Percentiles rank a stretch among this genome's conserved stretches.
These are phyloP conservation scores for Acleris laterana DNA, from an alignment of 2,888 invertebrate species.

Conservation along the genomic window DNA sequence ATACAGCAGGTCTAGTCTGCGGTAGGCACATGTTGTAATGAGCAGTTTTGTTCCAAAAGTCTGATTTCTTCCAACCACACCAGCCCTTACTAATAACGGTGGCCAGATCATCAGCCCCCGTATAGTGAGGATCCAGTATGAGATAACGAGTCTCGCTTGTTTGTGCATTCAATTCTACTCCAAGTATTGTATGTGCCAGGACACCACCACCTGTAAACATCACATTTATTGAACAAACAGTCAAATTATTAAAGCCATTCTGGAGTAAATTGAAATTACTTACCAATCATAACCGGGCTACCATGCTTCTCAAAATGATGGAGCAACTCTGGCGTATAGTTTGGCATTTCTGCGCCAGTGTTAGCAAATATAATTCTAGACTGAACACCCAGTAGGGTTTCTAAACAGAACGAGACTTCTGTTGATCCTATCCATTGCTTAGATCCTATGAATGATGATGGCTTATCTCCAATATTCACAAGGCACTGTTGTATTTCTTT, in stretches of 20 bases:
- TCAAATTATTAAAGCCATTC: not conserved
- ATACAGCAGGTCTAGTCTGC: conserved; percentile 77
- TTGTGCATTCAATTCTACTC: conserved; percentile 93
- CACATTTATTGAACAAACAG: too few species aligned
- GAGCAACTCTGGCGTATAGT: conserved; percentile 91
- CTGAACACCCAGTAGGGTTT: conserved; percentile 90
- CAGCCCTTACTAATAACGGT: conserved; percentile 93
- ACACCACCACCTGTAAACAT: conserved; percentile 93
- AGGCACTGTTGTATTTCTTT: conserved; percentile 96
- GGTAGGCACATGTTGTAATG: conserved; percentile 99
- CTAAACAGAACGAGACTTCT: conserved; percentile 96
- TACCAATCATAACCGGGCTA: conserved; percentile 99
- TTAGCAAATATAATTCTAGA: conserved; percentile 93
- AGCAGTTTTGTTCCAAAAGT: conserved; percentile 97
- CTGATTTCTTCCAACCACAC: conserved; percentile 98
- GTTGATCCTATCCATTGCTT: conserved; percentile 99
- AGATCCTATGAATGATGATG: conserved; percentile 93
- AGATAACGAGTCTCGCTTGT: conserved; percentile 94
- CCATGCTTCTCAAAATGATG: conserved; percentile 97
- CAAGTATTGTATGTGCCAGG: conserved; percentile 98
- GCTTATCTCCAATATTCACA: conserved; percentile 97
- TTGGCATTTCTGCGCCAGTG: conserved; percentile 92
- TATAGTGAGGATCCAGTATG: conserved; percentile 99
- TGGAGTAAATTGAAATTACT: conserved; percentile 42
- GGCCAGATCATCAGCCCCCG: conserved; percentile 92